A percentile compares a stretch with the other conserved stretches of the same genome.
Evolutionary conservation across 1,140 invertebrate species (phyloP).

Genomic region (Platyura marginata): DNA sequence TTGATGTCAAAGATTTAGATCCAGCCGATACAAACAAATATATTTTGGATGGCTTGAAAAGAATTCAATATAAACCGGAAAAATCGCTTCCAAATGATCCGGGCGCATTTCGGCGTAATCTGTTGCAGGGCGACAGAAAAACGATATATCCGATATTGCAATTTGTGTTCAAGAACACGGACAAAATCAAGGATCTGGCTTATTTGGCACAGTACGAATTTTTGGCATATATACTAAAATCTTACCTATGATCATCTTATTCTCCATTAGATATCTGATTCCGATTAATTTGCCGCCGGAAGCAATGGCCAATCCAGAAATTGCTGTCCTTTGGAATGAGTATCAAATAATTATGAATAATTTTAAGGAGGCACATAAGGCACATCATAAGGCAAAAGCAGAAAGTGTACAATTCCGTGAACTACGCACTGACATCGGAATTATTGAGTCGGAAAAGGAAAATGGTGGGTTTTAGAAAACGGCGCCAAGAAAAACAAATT

Average conservation of each 20-base stretch:
- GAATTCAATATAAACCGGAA: conserved; percentile 7
- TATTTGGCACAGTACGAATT: conserved; percentile 45
- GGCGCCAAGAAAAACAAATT: background rate
- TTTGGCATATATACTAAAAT: background rate
- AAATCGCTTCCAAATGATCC: conserved; percentile 16
- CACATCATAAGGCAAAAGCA: conserved; percentile 40
- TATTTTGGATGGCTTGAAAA: conserved; percentile 5
- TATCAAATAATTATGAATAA: conserved; percentile 64
- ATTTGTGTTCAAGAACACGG: conserved; percentile 54
- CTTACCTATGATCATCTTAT: background rate
- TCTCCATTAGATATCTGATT: conserved; percentile 22
- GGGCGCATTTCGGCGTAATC: conserved; percentile 39
- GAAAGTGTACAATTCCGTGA: conserved; percentile 31
- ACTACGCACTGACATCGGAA: conserved; percentile 54
- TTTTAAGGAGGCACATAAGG: conserved; percentile 65
- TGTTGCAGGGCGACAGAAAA: conserved; percentile 53
- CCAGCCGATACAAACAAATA: conserved; percentile 15
- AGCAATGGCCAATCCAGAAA: conserved; percentile 55
- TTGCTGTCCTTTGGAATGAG: conserved; percentile 48
- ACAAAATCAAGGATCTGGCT: conserved; percentile 58
- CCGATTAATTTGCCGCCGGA: conserved; percentile 64
- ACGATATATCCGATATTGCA: conserved; percentile 59
- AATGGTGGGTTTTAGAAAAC: conserved; percentile 27
- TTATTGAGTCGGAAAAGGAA: conserved; percentile 76
- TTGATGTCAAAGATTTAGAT: conserved; percentile 26